Base-by-base conservation (phyloP, 1,140 invertebrate species). In the Saccostrea glomerata region DNA sequence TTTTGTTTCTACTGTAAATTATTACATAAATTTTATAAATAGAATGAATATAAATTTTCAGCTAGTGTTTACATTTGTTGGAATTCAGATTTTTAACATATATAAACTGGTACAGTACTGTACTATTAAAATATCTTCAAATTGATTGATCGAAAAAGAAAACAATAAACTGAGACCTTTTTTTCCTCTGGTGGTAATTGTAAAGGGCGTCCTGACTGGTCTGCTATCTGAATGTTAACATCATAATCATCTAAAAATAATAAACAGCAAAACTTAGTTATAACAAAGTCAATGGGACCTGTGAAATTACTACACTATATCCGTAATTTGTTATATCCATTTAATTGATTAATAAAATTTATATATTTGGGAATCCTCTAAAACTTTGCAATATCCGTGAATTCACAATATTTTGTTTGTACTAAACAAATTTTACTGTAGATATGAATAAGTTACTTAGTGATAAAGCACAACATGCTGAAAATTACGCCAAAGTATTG, bases 151-250 rank as follows among this genome's bases (percentile, higher is more conserved):
- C 30, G 54, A 15, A 1, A 87, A 15, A 63, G 9, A 63, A 17
- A 20, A 17, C 17, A 36, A 86, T 36, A 66, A 40, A 73, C 12
- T 30, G 3, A n/a, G 88, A 94, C 94, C 91, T 92, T 96, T 88
- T 96, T 96, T 93, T 97, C 97, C 11, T 96, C 94, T 4, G 95
- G 91, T 0, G 97, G 97, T 36, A 98, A 94, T 55, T 97, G 95
- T 1, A 98, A 94, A 3, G 96, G 93, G 93, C 97, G 96, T 11
- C 97, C 97, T 86, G 96, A 96, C 92, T 98, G 97, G 94, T 98
- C 97, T 92, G 97, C 97, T 89, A 97, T 95, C 96, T 97, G 91
- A 20, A 95, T 92, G 85, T 93, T 94, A 91, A 92, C 92, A 82
- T 91, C 90, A 87, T 92, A 92, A 90, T 93, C 91, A 86, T 94